Percentiles rank a stretch among this genome's conserved stretches.
These are phyloP conservation scores for Terrapene triunguis DNA, from an alignment of 2,113 vertebrate genomes.

Conservation along the genomic window DNA sequence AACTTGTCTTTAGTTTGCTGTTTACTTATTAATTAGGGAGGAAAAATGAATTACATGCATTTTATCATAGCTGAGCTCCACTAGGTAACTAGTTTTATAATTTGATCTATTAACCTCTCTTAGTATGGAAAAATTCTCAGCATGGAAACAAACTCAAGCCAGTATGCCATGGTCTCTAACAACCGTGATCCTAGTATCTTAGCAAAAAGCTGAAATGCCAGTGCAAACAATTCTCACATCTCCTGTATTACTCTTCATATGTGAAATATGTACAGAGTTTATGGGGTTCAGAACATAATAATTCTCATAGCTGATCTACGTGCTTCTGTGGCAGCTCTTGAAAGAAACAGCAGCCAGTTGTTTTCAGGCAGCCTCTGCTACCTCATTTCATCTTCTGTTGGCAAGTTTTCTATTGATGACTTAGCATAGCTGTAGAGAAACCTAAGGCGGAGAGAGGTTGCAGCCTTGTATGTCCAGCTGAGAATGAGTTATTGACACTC, in stretches of 20 bases:
- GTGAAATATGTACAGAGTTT: neutral
- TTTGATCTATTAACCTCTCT: neutral
- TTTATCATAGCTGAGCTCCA: neutral
- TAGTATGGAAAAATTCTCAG: neutral
- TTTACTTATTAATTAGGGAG: slow-evolving; percentile 55
- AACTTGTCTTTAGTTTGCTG: slow-evolving; percentile 66
- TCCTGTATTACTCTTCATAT: neutral
- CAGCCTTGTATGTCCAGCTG: neutral
- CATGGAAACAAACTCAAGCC: neutral
- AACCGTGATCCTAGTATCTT: neutral
- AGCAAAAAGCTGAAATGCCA: neutral
- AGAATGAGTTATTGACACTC: neutral
- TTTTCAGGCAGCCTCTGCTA: neutral
- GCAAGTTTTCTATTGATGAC: neutral
- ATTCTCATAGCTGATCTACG: neutral
- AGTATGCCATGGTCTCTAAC: neutral
- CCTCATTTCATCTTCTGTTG: neutral
- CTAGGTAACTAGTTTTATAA: neutral
- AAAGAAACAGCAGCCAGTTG: neutral
- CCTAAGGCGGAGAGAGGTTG: neutral
- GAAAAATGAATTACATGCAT: neutral
- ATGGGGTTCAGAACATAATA: neutral
- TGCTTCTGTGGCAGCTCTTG: neutral
- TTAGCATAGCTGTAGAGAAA: neutral
- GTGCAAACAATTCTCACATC: too few species aligned